Base-by-base conservation (phyloP, 2,113 vertebrate genomes). In the Bujurquina vittata region DNA sequence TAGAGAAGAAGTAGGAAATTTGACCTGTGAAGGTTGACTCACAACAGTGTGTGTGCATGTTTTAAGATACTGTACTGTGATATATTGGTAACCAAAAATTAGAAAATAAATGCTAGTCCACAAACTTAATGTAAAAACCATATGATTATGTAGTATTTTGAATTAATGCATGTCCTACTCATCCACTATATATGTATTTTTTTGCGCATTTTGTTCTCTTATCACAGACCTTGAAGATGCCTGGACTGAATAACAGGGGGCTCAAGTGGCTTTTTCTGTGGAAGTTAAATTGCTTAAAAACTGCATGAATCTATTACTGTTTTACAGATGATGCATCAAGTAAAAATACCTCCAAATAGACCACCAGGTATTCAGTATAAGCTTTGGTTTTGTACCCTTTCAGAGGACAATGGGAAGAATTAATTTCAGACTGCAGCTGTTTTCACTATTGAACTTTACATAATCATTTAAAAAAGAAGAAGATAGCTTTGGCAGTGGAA, bases 361-460 rank as follows among this genome's bases (percentile, higher is more conserved):
- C 23, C 5, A 63, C 40, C 2, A 23, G 15, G 8, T 56, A 23
- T 84, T 79, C 46, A 54, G 65, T 37, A 58, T 23, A 26, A 7
- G 1, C 46, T 65, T 72, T 35, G 55, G 61, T 62, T 86, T 78
- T 52, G 20, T 35, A 14, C 23, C 75, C 56, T 80, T 83, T 54
- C 29, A 83, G 4, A 54, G n/a, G 20, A 60, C 60, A 82, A 65
- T 65, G 61, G 26, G 31, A 79, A 79, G 55, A 84, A 85, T 84
- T 80, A 61, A 86, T 86, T 80, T 91, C 73, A 79, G 69, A 60
- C 46, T 81, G 43, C 73, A 84, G 81, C 84, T 88, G 88, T 93
- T 92, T 91, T 84, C 87, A 82, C 85, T 37, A 69, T 60, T 92
- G 85, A 92, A 93, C 90, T 92, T 94, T 90, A 91, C 90, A 91